Percentiles rank a stretch among this genome's conserved stretches.
These are phyloP conservation scores for Hemibagrus wyckioides DNA, from an alignment of 2,113 vertebrate species.

Conservation along the genomic window DNA sequence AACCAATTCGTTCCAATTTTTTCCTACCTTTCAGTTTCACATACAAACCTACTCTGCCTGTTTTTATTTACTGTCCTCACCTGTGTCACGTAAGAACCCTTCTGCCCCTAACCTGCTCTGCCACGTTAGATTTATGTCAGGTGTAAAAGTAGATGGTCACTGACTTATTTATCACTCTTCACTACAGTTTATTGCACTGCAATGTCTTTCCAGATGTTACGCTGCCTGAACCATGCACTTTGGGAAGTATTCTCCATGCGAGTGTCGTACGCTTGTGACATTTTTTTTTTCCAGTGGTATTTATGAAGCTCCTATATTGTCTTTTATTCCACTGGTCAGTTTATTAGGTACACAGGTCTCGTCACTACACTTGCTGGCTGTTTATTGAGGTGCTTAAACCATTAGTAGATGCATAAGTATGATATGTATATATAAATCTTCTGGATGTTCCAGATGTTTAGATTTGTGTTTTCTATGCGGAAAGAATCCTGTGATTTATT, in stretches of 20 bases:
- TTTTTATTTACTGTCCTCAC: background rate
- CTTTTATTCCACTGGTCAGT: background rate
- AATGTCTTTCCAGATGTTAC: slow-evolving; percentile 1
- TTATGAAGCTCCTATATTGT: background rate
- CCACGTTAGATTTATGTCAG: slow-evolving; percentile 38
- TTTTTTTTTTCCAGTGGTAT: background rate
- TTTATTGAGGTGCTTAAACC: background rate
- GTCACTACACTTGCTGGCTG: background rate
- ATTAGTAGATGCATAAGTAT: background rate
- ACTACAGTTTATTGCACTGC: slow-evolving; percentile 1
- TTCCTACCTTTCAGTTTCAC: background rate
- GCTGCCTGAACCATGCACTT: background rate
- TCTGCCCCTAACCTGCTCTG: slow-evolving; percentile 22
- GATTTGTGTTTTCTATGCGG: background rate
- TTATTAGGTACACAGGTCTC: background rate
- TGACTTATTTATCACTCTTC: slow-evolving; percentile 8
- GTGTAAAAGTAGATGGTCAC: slow-evolving; percentile 9
- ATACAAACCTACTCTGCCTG: background rate
- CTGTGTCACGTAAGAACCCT: slow-evolving; percentile 34
- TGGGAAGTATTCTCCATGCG: background rate
- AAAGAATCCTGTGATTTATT: background rate
- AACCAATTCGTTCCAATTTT: background rate
- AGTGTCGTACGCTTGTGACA: background rate
- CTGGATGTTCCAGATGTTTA: background rate
- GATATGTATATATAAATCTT: background rate